Evolutionary conservation across 2,797 vertebrate species (phyloP).

Genomic region (Tinamus major): DNA sequence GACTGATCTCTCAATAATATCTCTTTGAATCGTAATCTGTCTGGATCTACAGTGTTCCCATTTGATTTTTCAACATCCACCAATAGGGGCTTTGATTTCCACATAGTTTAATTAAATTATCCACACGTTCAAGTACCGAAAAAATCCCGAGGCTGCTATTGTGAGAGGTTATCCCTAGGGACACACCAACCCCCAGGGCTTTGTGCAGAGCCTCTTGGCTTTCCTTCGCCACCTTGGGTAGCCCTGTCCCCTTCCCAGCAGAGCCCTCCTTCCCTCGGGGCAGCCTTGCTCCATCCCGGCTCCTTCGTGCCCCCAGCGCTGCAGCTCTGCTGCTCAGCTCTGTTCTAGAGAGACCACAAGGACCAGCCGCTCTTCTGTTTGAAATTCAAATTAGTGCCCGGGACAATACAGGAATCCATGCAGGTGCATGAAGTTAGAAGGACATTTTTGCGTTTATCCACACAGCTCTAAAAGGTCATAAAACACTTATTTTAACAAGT

Average conservation of each 20-base stretch:
- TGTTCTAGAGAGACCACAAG: not conserved
- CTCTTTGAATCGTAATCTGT: not conserved
- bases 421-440: not conserved
- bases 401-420: not conserved
- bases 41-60: not conserved
- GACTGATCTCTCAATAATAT: not conserved
- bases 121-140: not conserved
- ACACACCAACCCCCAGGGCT: not conserved
- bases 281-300: fast-evolving
- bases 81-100: not conserved
- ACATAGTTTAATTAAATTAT: not conserved
- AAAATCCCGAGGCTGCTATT: not conserved
- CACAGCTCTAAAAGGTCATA: not conserved
- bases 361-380: not conserved
- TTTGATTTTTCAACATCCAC: not conserved
- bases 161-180: not conserved
- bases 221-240: not conserved
- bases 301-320: not conserved
- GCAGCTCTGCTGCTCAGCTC: not conserved
- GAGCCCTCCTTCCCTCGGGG: not conserved
- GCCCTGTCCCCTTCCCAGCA: not conserved
- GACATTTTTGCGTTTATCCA: not conserved
- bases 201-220: not conserved
- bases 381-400: not conserved
- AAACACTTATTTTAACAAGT: not conserved